phyloP scores from a whole-genome alignment of 2,797 vertebrate genomes.

The Decapterus maruadsi region DNA sequence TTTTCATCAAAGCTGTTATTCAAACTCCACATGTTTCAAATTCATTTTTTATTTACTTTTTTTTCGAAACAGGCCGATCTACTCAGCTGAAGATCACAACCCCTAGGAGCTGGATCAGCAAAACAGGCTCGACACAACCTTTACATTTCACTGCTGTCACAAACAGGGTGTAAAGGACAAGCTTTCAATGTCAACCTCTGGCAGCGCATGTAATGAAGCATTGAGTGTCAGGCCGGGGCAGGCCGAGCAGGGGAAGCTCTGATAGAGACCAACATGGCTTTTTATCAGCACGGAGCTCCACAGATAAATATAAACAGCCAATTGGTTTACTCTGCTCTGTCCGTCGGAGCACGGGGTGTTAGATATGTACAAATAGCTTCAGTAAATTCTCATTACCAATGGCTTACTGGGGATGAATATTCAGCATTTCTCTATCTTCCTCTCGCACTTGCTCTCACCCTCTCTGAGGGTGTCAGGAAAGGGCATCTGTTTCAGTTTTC shows the following conservation, averaged over 20 bases:
- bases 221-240: constrained; percentile 36
- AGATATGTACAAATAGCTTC: constrained; percentile 57
- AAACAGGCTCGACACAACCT: constrained; percentile 28
- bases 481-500: constrained; percentile 66
- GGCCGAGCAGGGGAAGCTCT: constrained; percentile 32
- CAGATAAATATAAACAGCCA: constrained; percentile 71
- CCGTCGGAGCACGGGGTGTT: constrained; percentile 51
- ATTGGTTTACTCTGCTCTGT: constrained; percentile 62
- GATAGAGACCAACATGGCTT: constrained; percentile 43
- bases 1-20: neutral
- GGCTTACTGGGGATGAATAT: constrained; percentile 56
- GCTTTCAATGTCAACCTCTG: constrained; percentile 60
- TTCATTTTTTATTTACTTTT: too few relatives aligned
- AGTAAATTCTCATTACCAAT: constrained; percentile 70
- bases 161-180: constrained; percentile 41
- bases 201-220: constrained; percentile 33
- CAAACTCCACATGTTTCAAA: too few relatives aligned
- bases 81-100: neutral
- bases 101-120: constrained; percentile 33
- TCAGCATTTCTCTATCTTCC: constrained; percentile 32
- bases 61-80: neutral
- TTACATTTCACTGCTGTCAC: constrained; percentile 34
- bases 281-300: constrained; percentile 53
- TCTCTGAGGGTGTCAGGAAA: constrained; percentile 53
- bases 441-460: constrained; percentile 3